Evolutionary conservation across 2,113 vertebrate genomes (phyloP).

Genomic region (Megaceryle maxima): DNA sequence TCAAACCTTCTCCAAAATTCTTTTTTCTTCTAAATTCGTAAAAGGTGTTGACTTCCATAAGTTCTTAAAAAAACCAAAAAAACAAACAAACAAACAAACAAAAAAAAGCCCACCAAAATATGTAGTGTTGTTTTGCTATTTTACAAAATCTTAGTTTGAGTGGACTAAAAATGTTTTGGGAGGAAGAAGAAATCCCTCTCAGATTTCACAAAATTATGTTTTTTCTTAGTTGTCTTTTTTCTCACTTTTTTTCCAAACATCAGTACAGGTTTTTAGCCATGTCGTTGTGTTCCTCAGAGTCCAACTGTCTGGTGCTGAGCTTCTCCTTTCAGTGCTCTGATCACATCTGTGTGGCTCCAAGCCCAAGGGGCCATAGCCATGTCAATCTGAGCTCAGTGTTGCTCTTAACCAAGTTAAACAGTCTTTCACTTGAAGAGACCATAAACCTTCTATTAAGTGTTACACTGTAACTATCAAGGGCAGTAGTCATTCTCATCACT

Average conservation of each 20-base stretch:
- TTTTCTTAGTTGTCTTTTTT: neutral
- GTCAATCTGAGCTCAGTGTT: neutral
- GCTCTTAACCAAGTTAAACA: neutral
- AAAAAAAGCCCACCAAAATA: neutral
- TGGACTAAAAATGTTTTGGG: neutral
- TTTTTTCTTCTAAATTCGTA: neutral
- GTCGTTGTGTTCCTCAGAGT: neutral
- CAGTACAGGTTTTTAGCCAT: neutral
- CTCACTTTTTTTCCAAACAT: neutral
- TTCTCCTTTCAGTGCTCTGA: neutral
- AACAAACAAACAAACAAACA: too few species aligned
- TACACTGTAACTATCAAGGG: neutral
- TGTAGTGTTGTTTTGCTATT: neutral
- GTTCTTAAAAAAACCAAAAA: neutral
- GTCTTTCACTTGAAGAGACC: neutral
- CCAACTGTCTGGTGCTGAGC: neutral
- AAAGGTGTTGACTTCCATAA: neutral
- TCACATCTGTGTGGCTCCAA: neutral
- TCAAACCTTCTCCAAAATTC: neutral
- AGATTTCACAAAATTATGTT: neutral
- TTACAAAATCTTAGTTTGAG: neutral
- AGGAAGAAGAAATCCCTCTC: neutral
- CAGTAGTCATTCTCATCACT: neutral
- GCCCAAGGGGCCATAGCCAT: neutral
- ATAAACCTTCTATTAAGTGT: neutral